Conservation (phyloP, 2,113 vertebrate genomes). For the Nanorana parkeri region DNA sequence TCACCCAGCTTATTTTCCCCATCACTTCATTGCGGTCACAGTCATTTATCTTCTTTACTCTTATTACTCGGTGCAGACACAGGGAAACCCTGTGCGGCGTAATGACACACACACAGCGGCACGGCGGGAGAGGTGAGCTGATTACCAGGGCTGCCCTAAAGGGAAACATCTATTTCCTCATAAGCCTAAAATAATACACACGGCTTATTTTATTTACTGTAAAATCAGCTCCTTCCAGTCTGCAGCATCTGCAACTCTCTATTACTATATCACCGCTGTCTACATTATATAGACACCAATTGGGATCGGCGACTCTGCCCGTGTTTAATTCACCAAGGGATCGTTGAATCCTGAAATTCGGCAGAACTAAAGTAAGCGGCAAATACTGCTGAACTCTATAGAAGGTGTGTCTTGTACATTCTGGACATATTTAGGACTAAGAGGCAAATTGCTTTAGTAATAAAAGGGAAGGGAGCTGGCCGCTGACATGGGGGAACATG, state of each 20-base stretch:
- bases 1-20: slow-evolving; percentile 13
- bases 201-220: neutral
- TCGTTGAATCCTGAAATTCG: too few relatives aligned
- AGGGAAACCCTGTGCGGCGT: neutral
- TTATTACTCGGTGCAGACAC: slow-evolving; percentile 25
- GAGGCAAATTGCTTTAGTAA: too few relatives aligned
- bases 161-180: neutral
- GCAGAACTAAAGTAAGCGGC: too few relatives aligned
- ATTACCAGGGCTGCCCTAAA: neutral
- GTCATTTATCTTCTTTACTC: slow-evolving; percentile 37
- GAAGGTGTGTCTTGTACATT: too few relatives aligned
- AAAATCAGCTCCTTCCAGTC: neutral
- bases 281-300: too few relatives aligned
- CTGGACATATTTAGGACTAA: too few relatives aligned
- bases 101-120: neutral
- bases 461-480: too few relatives aligned
- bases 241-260: neutral
- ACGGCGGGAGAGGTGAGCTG: slow-evolving; percentile 1
- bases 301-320: too few relatives aligned
- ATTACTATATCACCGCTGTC: neutral
- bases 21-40: slow-evolving; percentile 15
- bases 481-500: too few relatives aligned
- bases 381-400: too few relatives aligned
- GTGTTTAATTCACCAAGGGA: too few relatives aligned
- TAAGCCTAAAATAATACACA: neutral